Evolutionary conservation across 2,888 invertebrate species (phyloP).

Genomic region (Drosophila fungiperda): DNA sequence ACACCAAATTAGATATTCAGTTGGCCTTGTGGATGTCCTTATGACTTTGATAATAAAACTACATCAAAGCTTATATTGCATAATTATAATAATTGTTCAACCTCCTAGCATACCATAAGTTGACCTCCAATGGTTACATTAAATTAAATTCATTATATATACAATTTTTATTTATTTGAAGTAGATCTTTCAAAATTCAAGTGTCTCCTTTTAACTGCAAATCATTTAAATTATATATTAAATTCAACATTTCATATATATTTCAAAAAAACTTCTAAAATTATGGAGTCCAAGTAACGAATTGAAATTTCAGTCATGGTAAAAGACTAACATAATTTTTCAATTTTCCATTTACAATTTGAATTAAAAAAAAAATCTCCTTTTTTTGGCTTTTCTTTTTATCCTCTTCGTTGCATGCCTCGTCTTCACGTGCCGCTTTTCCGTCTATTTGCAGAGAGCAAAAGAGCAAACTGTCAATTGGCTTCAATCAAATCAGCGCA

Average conservation of each 20-base stretch:
- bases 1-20: constrained; percentile 24
- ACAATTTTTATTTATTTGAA: no score
- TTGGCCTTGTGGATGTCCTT: constrained; percentile 7
- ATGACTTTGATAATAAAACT: constrained; percentile 7
- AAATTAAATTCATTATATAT: no score
- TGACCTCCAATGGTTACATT: no score
- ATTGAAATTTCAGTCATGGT: constrained; percentile 19
- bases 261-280: not conserved
- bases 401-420: not conserved
- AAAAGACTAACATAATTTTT: constrained; percentile 11
- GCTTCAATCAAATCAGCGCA: constrained; percentile 73
- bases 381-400: constrained; percentile 19
- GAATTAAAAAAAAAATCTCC: constrained; percentile 5
- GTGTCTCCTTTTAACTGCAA: not conserved
- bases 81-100: constrained; percentile 15
- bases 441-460: constrained; percentile 20
- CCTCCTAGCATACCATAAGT: not conserved
- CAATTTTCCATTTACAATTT: constrained; percentile 34
- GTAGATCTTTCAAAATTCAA: no score
- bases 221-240: not conserved
- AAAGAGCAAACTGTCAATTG: constrained; percentile 65
- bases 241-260: not conserved
- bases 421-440: constrained; percentile 3
- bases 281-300: not conserved
- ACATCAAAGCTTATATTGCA: constrained; percentile 8